A percentile compares a stretch with the other conserved stretches of the same genome.
Evolutionary conservation across 53 echinoderm and acorn worm genomes (phyloP).

Genomic region (Zoroaster sp.): DNA sequence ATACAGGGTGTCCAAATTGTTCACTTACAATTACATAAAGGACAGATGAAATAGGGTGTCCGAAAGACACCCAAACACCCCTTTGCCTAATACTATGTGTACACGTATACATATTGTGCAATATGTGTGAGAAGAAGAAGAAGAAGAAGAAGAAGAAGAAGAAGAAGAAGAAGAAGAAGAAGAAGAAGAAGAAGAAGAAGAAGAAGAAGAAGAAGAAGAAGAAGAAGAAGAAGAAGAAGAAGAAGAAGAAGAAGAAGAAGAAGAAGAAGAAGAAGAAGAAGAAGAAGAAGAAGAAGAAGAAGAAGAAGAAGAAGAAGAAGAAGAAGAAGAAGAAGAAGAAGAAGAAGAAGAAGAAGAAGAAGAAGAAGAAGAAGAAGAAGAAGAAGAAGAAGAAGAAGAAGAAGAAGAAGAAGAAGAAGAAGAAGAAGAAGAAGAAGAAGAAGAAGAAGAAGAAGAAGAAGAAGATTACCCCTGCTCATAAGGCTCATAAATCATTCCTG

Average conservation of each 20-base stretch:
- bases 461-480: too few species aligned
- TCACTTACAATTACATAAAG: too few species aligned
- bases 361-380: slow-evolving; percentile 25
- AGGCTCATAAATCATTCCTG: too few species aligned
- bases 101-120: background rate
- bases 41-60: too few species aligned
- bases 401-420: too few species aligned
- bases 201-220: background rate
- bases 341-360: background rate
- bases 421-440: too few species aligned
- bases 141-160: slow-evolving; percentile 17
- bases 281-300: slow-evolving; percentile 34
- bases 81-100: too few species aligned
- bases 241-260: slow-evolving; percentile 33
- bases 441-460: too few species aligned
- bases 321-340: background rate
- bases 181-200: slow-evolving; percentile 22
- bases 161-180: slow-evolving; percentile 26
- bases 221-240: slow-evolving; percentile 21
- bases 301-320: background rate
- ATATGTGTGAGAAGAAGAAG: background rate
- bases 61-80: too few species aligned
- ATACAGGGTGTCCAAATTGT: too few species aligned
- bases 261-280: slow-evolving; percentile 40
- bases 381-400: slow-evolving; percentile 20